These are phyloP conservation scores for Perithous albicinctus DNA, from an alignment of 2,888 invertebrate genomes.

Conservation along the genomic window DNA sequence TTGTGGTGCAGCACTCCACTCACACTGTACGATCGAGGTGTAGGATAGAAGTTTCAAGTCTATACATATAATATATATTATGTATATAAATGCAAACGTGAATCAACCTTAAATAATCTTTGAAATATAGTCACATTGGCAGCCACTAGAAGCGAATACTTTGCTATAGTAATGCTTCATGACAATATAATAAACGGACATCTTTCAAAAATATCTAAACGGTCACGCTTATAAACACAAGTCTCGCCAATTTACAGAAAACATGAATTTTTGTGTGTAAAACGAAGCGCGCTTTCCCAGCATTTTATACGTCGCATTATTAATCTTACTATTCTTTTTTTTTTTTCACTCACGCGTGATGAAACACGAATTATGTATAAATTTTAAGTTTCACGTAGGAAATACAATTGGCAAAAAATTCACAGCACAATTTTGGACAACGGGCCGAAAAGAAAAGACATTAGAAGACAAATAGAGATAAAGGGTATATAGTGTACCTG, in stretches of 20 bases:
- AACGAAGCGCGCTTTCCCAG: not conserved
- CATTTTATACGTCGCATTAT: constrained; percentile 8
- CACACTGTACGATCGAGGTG: constrained; percentile 78
- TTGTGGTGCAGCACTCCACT: constrained; percentile 78
- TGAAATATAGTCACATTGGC: constrained; percentile 59
- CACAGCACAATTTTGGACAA: constrained; percentile 65
- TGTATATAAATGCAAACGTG: constrained; percentile 42
- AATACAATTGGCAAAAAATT: constrained; percentile 34
- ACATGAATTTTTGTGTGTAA: constrained; percentile 9
- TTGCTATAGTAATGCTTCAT: constrained; percentile 35
- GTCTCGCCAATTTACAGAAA: constrained; percentile 44
- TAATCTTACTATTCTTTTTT: not conserved
- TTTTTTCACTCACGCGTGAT: constrained; percentile 21
- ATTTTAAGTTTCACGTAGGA: not conserved
- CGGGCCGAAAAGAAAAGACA: constrained; percentile 54
- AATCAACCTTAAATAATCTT: constrained; percentile 39
- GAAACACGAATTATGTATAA: constrained; percentile 1
- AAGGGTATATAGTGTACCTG: constrained; percentile 83
- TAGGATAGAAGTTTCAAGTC: constrained; percentile 43
- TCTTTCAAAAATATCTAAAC: constrained; percentile 14
- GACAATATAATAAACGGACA: constrained; percentile 40
- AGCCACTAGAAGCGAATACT: constrained; percentile 63
- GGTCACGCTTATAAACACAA: constrained; percentile 1
- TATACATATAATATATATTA: constrained; percentile 25
- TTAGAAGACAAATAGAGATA: constrained; percentile 71